Percentiles rank a stretch among this genome's conserved stretches.
phyloP scores from a whole-genome alignment of 2,113 vertebrate species.

The Ceyx margarethae region DNA sequence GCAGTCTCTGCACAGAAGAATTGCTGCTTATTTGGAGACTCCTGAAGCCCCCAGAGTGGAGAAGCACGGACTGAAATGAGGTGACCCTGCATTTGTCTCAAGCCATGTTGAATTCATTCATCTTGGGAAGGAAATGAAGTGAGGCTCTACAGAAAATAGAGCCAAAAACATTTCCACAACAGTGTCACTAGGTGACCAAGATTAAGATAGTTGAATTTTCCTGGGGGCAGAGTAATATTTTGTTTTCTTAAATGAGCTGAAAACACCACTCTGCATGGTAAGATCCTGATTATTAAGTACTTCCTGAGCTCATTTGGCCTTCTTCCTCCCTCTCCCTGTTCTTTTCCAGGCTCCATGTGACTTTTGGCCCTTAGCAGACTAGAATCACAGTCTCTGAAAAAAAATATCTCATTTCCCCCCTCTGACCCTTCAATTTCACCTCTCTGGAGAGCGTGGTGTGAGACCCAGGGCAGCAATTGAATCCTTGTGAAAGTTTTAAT shows the following conservation, averaged over 20 bases:
- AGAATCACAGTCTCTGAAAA: not conserved
- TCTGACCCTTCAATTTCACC: not conserved
- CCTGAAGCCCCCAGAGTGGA: not conserved
- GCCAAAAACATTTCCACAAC: not conserved
- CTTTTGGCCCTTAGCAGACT: not conserved
- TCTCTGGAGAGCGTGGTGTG: not conserved
- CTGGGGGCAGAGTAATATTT: not conserved
- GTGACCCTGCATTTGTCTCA: slow-evolving; percentile 26
- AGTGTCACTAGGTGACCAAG: not conserved
- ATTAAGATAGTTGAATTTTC: not conserved
- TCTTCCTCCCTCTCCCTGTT: not conserved
- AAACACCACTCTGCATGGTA: not conserved
- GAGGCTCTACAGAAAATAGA: not conserved
- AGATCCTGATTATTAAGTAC: not conserved
- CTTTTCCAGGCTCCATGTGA: not conserved
- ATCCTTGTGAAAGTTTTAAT: not conserved
- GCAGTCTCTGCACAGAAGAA: not conserved
- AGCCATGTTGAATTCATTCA: not conserved
- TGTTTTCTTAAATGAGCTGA: not conserved
- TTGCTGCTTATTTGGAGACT: not conserved
- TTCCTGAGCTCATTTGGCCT: not conserved
- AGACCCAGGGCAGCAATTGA: not conserved
- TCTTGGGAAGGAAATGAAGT: not conserved
- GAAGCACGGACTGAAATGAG: not conserved
- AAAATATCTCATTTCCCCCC: not conserved